These are phyloP conservation scores for Cremastinae sp. DNA, from an alignment of 2,888 invertebrate genomes.

Conservation along the genomic window DNA sequence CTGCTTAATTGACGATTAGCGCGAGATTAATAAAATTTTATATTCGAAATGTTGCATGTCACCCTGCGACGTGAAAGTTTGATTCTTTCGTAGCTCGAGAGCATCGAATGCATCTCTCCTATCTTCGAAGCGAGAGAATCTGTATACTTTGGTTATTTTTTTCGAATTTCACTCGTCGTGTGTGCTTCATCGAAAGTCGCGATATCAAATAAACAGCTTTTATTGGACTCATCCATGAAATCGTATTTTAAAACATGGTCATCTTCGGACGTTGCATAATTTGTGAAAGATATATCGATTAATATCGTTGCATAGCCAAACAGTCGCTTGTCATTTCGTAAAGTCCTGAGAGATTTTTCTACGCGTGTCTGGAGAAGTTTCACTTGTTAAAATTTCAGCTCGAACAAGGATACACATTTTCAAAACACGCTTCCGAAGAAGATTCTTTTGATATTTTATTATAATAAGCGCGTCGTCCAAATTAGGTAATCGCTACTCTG, in stretches of 20 bases:
- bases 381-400: too few species aligned
- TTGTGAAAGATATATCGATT: not conserved
- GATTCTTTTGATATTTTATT: too few species aligned
- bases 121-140: not conserved
- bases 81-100: not conserved
- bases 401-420: too few species aligned
- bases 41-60: not conserved
- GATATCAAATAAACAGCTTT: not conserved
- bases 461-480: too few species aligned
- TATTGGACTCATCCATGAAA: not conserved
- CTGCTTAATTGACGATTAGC: conserved; percentile 6
- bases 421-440: too few species aligned
- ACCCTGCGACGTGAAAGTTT: not conserved
- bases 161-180: not conserved
- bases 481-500: too few species aligned
- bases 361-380: not conserved
- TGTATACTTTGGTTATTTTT: too few species aligned
- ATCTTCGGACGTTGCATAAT: conserved; percentile 35
- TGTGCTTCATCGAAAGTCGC: conserved; percentile 29
- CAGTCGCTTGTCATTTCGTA: not conserved
- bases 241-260: conserved; percentile 10
- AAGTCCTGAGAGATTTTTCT: conserved; percentile 11
- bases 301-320: conserved; percentile 11
- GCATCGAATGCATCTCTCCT: not conserved
- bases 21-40: conserved; percentile 5